Evolutionary conservation across 2,113 vertebrate species (phyloP).

Genomic region (Notothenia rossii): DNA sequence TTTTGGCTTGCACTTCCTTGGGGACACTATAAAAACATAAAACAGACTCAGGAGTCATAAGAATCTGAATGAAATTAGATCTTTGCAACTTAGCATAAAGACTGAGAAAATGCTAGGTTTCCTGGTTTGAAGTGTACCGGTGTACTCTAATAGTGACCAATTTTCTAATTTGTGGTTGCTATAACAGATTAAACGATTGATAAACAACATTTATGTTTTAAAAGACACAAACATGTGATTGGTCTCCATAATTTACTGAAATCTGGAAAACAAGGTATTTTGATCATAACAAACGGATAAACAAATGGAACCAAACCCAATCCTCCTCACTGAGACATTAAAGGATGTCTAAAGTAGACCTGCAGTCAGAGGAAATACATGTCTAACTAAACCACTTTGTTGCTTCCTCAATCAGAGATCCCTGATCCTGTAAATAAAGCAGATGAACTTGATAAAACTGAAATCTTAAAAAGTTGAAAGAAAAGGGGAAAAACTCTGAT

Average conservation of each 20-base stretch:
- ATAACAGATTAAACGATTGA: not conserved
- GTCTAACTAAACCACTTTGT: conserved; percentile 36
- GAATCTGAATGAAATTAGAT: not conserved
- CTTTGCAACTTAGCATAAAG: conserved; percentile 3
- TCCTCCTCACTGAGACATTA: conserved; percentile 1
- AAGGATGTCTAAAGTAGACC: not conserved
- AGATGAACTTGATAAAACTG: conserved; percentile 13
- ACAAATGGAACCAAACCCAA: not conserved
- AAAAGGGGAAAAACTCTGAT: not conserved
- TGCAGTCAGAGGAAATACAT: conserved; percentile 36
- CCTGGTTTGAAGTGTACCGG: not conserved
- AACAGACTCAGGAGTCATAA: not conserved
- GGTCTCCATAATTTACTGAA: not conserved
- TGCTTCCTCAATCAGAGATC: conserved; percentile 27
- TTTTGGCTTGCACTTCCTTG: too few species aligned
- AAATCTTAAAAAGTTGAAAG: not conserved
- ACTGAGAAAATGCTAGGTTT: not conserved
- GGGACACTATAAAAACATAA: too few species aligned
- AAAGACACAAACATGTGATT: not conserved
- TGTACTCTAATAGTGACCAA: too few species aligned
- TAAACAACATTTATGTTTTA: not conserved
- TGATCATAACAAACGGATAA: conserved; percentile 1
- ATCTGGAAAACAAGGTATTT: conserved; percentile 1
- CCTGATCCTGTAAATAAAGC: conserved; percentile 33
- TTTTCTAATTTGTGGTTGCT: not conserved